Evolutionary conservation across 2,888 invertebrate species (phyloP).

Genomic region (Thelaira solivaga): DNA sequence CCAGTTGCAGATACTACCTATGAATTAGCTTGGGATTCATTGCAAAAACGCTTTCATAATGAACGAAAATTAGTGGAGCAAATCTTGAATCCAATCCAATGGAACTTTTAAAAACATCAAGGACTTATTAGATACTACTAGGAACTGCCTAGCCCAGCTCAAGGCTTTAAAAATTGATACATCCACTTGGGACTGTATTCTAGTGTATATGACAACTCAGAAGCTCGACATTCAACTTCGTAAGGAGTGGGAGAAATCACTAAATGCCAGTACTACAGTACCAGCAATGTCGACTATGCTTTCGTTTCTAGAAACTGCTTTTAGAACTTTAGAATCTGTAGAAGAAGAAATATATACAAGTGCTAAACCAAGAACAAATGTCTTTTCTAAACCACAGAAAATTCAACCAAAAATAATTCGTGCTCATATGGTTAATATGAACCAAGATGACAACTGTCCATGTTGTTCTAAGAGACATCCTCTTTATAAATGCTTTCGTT

Average conservation of each 20-base stretch:
- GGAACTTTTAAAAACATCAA: conserved; percentile 4
- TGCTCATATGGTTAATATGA: too few relatives aligned
- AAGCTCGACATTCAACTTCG: not conserved
- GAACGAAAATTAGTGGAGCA: not conserved
- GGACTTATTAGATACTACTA: conserved; percentile 5
- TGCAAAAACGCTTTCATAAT: not conserved
- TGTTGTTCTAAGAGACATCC: too few relatives aligned
- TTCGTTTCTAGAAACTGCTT: too few relatives aligned
- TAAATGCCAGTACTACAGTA: not conserved
- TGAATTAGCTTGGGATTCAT: not conserved
- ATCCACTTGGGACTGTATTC: conserved; percentile 1
- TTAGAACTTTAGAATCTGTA: too few relatives aligned
- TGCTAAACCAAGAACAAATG: too few relatives aligned
- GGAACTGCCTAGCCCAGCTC: not conserved
- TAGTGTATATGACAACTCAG: not conserved
- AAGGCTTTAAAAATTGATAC: not conserved
- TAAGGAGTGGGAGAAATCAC: not conserved
- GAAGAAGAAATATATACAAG: too few relatives aligned
- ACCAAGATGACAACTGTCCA: too few relatives aligned
- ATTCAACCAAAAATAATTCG: too few relatives aligned
- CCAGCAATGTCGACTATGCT: too few relatives aligned
- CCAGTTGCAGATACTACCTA: conserved; percentile 31
- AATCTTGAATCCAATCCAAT: conserved; percentile 9
- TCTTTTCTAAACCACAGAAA: too few relatives aligned
- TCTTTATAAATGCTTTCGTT: too few relatives aligned